A percentile compares a stretch with the other conserved stretches of the same genome.
Conservation (phyloP, 2,797 vertebrate species). For the Lindbergichthys nudifrons region DNA sequence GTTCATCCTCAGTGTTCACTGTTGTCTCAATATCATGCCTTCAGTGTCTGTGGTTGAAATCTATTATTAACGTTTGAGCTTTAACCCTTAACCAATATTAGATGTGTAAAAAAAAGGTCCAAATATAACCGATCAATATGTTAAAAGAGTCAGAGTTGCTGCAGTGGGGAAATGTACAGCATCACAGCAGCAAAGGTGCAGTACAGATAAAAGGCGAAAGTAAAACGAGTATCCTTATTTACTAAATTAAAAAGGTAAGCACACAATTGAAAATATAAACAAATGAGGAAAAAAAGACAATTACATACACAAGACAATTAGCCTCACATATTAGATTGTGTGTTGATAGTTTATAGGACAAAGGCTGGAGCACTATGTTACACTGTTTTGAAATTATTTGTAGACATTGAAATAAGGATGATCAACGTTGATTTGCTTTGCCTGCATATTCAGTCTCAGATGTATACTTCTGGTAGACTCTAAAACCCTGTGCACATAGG, state of each 20-base stretch:
- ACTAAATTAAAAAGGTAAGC: too few species aligned
- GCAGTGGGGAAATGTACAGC: too few species aligned
- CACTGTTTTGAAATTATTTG: background rate
- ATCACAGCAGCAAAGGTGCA: too few species aligned
- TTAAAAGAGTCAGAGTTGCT: background rate
- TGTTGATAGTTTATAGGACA: background rate
- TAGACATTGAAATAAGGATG: background rate
- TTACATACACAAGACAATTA: background rate
- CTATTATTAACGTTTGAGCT: background rate
- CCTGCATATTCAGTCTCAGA: background rate
- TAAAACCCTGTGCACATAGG: background rate
- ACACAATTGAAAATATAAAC: too few species aligned
- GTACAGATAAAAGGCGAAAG: too few species aligned
- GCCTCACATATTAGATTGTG: background rate
- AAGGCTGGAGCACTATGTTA: background rate
- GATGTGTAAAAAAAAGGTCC: background rate
- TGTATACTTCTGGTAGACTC: background rate
- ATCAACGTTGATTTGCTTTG: constrained; percentile 6
- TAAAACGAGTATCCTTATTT: too few species aligned
- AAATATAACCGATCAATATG: background rate
- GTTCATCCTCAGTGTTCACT: constrained; percentile 22
- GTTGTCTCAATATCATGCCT: constrained; percentile 2
- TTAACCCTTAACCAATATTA: background rate
- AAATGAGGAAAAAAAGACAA: too few species aligned
- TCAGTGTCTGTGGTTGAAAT: background rate